Conservation (phyloP, 30 jellyfish, hydroid and myxozoan genomes). For the Aurelia aurita region DNA sequence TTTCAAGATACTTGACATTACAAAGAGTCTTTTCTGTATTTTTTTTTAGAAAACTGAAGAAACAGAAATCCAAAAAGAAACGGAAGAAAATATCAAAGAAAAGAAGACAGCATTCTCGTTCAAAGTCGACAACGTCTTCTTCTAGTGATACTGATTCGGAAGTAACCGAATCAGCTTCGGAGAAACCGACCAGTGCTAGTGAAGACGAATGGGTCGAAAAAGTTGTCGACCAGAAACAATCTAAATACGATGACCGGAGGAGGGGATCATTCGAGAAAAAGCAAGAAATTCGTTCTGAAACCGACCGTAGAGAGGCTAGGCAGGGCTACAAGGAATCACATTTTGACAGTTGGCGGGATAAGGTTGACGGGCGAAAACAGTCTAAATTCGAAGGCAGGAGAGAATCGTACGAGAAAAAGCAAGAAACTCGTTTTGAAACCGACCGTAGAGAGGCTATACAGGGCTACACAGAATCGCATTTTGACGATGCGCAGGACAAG, state of each 20-base stretch:
- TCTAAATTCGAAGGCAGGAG: not conserved
- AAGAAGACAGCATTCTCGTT: not conserved
- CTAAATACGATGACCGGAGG: not conserved
- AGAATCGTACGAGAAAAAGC: no score
- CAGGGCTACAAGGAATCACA: no score
- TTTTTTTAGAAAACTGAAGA: slow-evolving; percentile 20
- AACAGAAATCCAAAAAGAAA: slow-evolving; percentile 34
- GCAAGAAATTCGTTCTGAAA: not conserved
- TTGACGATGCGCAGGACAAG: no score
- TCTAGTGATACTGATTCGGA: slow-evolving; percentile 47
- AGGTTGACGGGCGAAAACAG: no score
- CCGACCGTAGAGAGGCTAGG: not conserved
- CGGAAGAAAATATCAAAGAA: slow-evolving; percentile 26
- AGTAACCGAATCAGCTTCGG: slow-evolving; percentile 64
- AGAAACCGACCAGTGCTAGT: slow-evolving; percentile 55
- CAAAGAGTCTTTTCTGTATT: no score
- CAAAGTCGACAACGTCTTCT: slow-evolving; percentile 25
- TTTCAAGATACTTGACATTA: no score
- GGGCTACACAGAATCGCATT: no score
- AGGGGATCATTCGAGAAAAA: no score
- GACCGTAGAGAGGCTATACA: no score
- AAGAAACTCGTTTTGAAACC: no score
- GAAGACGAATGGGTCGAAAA: slow-evolving; percentile 81
- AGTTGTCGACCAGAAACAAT: not conserved
- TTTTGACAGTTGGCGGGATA: no score